These are phyloP conservation scores for Habroteleia sp. DNA, from an alignment of 2,888 invertebrate species.

Conservation along the genomic window DNA sequence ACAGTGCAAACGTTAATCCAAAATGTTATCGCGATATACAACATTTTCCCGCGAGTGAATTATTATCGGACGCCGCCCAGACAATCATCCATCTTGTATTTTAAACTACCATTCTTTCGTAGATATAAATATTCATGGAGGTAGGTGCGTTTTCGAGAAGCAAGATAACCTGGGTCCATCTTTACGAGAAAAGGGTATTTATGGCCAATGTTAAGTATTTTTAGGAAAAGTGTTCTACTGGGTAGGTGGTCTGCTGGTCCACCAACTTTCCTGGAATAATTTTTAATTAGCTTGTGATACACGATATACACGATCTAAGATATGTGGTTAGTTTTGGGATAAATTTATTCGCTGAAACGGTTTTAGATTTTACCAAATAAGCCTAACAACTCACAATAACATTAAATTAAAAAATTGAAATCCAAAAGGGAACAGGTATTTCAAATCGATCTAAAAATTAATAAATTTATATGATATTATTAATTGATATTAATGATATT, in stretches of 20 bases:
- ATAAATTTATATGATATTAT: too few relatives aligned
- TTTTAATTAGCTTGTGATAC: slow-evolving; percentile 27
- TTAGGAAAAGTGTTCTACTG: slow-evolving; percentile 20
- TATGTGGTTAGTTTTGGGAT: too few relatives aligned
- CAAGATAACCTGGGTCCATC: slow-evolving; percentile 66
- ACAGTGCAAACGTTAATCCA: slow-evolving; percentile 66
- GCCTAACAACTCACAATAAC: too few relatives aligned
- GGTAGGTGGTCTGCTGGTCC: slow-evolving; percentile 1
- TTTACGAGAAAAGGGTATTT: slow-evolving; percentile 62
- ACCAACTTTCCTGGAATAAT: slow-evolving; percentile 12
- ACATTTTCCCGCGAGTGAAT: slow-evolving; percentile 55
- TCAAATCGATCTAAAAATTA: too few relatives aligned
- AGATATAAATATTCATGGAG: slow-evolving; percentile 59
- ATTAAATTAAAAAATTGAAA: too few relatives aligned
- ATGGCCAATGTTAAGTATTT: slow-evolving; percentile 45
- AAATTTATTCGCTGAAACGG: too few relatives aligned
- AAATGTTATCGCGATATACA: slow-evolving; percentile 62
- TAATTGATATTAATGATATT: too few relatives aligned
- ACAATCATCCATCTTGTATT: slow-evolving; percentile 59
- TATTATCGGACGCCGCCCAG: slow-evolving; percentile 56
- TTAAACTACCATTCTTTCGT: slow-evolving; percentile 40
- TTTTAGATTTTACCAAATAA: too few relatives aligned
- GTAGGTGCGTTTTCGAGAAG: slow-evolving; percentile 32
- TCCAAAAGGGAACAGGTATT: too few relatives aligned
- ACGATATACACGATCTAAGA: slow-evolving; percentile 8